Conservation (phyloP, 1,140 invertebrate genomes). For the Trichonephila clavipes region DNA sequence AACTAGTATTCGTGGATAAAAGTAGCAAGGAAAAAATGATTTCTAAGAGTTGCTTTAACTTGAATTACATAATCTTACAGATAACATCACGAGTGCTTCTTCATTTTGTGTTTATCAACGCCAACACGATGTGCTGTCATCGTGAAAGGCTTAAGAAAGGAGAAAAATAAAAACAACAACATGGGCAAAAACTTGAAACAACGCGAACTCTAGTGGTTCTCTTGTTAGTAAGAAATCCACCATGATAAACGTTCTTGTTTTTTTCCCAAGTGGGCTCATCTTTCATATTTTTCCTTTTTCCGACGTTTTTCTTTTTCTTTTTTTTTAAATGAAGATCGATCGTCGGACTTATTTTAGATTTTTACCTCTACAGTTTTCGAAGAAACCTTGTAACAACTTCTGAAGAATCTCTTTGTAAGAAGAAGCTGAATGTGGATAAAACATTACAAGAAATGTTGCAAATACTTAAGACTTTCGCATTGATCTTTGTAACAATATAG, state of each 20-base stretch:
- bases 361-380: neutral
- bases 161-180: neutral
- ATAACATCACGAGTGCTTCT: neutral
- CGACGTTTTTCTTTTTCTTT: too few species aligned
- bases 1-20: too few species aligned
- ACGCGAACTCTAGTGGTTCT: neutral
- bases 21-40: neutral
- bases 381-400: too few species aligned
- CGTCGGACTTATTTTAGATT: neutral
- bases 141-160: neutral
- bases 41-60: neutral
- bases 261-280: neutral
- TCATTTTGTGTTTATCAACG: slow-evolving; percentile 5
- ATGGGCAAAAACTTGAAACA: neutral
- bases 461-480: too few species aligned
- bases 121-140: slow-evolving; percentile 1
- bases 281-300: neutral
- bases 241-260: slow-evolving; percentile 27
- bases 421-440: too few species aligned
- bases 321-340: slow-evolving; percentile 11
- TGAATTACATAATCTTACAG: neutral
- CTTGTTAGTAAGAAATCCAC: neutral
- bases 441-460: too few species aligned
- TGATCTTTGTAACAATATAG: too few species aligned
- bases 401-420: too few species aligned